A percentile compares a stretch with the other conserved stretches of the same genome.
phyloP scores from a whole-genome alignment of 1,140 invertebrate genomes.

The Euura saliciscinereae region DNA sequence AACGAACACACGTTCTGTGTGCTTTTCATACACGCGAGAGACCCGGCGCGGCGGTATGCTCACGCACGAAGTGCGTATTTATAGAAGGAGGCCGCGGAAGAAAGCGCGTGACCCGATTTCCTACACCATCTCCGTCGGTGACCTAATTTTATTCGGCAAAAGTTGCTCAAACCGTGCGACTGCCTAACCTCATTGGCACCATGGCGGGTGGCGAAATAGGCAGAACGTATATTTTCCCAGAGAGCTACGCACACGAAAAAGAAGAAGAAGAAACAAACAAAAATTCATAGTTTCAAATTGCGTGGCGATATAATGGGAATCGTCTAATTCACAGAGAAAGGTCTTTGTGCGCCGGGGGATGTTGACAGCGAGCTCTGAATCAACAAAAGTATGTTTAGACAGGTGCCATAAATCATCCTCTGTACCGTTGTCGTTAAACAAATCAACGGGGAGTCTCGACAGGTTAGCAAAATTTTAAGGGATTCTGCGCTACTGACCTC shows the following conservation, averaged over 20 bases:
- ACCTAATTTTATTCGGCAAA: constrained; percentile 22
- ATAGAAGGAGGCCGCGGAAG: constrained; percentile 35
- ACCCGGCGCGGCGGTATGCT: neutral
- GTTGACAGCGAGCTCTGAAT: neutral
- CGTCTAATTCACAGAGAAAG: no score
- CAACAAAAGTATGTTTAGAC: neutral
- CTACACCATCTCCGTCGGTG: constrained; percentile 12
- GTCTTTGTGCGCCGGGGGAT: no score
- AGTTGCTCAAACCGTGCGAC: constrained; percentile 35
- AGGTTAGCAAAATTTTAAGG: neutral
- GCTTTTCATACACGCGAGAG: neutral
- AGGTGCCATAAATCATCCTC: neutral
- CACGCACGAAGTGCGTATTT: constrained; percentile 20
- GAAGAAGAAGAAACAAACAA: no score
- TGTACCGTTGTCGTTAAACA: neutral
- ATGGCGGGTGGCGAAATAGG: neutral
- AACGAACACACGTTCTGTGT: constrained; percentile 4
- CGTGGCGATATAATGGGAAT: no score
- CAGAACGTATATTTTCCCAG: neutral
- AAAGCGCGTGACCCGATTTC: constrained; percentile 33
- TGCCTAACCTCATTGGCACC: neutral
- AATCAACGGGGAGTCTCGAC: neutral
- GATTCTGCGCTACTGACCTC: neutral
- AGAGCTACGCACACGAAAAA: no score
- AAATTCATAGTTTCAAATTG: no score